Percentiles rank a stretch among this genome's conserved stretches.
Conservation (phyloP, 2,113 vertebrate genomes). For the Gymnarchus niloticus region DNA sequence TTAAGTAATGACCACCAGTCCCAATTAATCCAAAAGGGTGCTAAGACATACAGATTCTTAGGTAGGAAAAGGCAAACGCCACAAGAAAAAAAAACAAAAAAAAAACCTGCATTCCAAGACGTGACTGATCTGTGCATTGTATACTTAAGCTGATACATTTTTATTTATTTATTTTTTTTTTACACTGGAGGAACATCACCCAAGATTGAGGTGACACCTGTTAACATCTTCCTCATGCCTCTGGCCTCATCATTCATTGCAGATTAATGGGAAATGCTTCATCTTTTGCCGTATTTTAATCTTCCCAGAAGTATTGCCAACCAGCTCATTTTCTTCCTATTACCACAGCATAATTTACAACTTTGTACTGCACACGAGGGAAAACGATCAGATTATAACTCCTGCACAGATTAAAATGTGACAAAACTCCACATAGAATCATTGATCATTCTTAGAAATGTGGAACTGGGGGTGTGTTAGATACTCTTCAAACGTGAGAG, state of each 20-base stretch:
- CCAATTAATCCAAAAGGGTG: background rate
- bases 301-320: background rate
- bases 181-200: background rate
- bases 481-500: background rate
- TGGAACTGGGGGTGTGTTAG: background rate
- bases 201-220: background rate
- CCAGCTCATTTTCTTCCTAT: background rate
- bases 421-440: conserved; percentile 1
- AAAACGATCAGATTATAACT: background rate
- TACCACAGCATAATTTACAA: conserved; percentile 8
- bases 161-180: background rate
- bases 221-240: background rate
- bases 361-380: background rate
- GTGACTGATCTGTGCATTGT: background rate
- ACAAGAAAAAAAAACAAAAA: too few species aligned
- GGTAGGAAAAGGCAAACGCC: too few species aligned
- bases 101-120: too few species aligned
- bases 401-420: conserved; percentile 15
- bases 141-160: background rate
- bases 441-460: conserved; percentile 9
- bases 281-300: conserved; percentile 22
- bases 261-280: conserved; percentile 19
- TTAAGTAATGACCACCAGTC: background rate
- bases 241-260: background rate
- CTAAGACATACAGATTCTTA: background rate